These are phyloP conservation scores for Oncopodura yosiiana DNA, from an alignment of 1,140 invertebrate species.

Conservation along the genomic window DNA sequence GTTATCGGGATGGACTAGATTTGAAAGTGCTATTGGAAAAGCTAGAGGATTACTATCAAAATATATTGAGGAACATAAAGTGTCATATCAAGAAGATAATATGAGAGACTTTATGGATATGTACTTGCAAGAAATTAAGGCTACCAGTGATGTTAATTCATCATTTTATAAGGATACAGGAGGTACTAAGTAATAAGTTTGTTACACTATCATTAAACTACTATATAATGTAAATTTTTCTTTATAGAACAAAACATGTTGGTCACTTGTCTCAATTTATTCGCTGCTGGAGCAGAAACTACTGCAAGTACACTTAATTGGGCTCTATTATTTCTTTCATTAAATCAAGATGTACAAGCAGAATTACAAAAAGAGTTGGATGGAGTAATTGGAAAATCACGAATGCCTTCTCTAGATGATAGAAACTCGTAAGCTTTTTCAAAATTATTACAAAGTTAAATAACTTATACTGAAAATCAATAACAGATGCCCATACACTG, in stretches of 20 bases:
- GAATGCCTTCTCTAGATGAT: constrained; percentile 1
- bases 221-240: too few relatives aligned
- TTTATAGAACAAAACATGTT: neutral
- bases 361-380: constrained; percentile 39
- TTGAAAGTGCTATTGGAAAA: neutral
- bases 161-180: too few relatives aligned
- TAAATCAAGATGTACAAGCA: constrained; percentile 38
- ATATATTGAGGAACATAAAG: constrained; percentile 8
- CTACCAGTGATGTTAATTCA: too few relatives aligned
- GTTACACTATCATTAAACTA: neutral
- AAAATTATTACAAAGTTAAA: too few relatives aligned
- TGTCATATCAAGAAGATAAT: neutral
- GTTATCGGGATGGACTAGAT: neutral
- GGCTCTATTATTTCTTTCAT: constrained; percentile 1
- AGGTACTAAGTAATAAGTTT: neutral
- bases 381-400: constrained; percentile 35
- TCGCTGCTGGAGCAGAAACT: constrained; percentile 2
- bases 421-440: neutral
- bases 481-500: constrained; percentile 12
- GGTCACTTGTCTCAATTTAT: neutral
- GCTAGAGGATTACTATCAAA: neutral
- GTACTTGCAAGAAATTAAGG: too few relatives aligned
- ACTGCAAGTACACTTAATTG: neutral
- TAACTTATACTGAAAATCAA: neutral
- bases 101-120: too few relatives aligned